Base-by-base conservation (phyloP, 2,113 vertebrate species). In the Erythrolamprus reginae region DNA sequence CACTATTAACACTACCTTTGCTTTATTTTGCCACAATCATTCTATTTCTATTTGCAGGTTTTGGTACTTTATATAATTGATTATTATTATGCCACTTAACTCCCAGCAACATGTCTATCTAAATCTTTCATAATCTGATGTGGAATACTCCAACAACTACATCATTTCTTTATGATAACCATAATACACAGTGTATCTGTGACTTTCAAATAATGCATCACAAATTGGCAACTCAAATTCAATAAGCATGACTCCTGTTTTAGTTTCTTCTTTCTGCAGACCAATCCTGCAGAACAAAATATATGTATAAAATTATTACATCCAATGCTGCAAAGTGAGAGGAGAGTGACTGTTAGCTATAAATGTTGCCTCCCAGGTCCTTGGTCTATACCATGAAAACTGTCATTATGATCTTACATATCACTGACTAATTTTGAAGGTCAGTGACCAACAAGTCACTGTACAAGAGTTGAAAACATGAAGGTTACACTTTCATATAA, bases 301-400 rank as follows among this genome's bases (percentile, higher is more conserved):
- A 94, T 85, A 93, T 95, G 89, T 95, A 95, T 93, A 95, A 55
- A 89, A 94, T 90, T 94, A 95, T 95, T 89, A 92, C 92, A 96
- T 91, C 94, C 96, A 95, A 96, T 94, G 92, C 53, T 94, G 86
- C 93, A 96, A 95, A 94, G 90, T 92, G 92, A 96, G 94, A 96
- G 96, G 93, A 88, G 95, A 93, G 89, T 93, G 94, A 96, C 70
- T 70, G n/a, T 94, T 95, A 93, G 88, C 94, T 91, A 93, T 92
- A 95, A 95, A 91, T 95, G 15, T 58, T 96, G 96, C 96, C 91
- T 94, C 95, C 92, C 89, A 94, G 94, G 87, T 96, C 91, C 94
- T 96, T 94, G 92, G 92, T 95, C 94, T 92, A 94, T 93, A 88
- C 90, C 93, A 96, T 47, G 84, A 96, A 92, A 85, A 92, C 70